Conservation (phyloP, 2,797 vertebrate genomes). For the Pristis pectinata region DNA sequence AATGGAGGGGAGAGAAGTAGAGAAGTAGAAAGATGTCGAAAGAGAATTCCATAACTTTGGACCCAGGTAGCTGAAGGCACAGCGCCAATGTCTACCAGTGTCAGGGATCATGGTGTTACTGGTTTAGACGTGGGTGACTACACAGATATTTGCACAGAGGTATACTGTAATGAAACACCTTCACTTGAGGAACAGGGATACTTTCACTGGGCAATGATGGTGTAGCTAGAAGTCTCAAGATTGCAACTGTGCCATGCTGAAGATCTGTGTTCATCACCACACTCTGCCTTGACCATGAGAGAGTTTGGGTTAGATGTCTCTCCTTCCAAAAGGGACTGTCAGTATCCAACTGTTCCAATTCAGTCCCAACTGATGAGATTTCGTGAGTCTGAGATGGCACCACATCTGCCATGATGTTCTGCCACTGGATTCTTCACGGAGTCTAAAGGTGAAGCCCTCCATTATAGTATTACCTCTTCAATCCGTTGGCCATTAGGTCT, state of each 20-base stretch:
- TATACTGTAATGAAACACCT: neutral
- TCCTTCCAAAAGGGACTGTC: no score
- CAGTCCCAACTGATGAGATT: no score
- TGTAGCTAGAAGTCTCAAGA: neutral
- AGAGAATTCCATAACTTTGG: neutral
- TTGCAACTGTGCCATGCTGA: no score
- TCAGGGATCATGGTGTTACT: neutral
- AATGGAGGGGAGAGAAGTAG: neutral
- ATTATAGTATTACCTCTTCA: no score
- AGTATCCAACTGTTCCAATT: no score
- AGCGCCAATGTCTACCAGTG: neutral
- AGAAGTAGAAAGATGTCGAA: neutral
- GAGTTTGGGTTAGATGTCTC: no score
- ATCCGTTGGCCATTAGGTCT: no score
- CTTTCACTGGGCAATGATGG: neutral
- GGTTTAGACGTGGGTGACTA: neutral
- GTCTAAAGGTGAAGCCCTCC: no score
- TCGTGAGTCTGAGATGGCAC: no score
- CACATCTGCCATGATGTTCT: no score
- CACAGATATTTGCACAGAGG: neutral
- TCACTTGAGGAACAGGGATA: neutral
- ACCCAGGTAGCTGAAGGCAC: neutral
- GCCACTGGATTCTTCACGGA: no score
- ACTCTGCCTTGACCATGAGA: no score
- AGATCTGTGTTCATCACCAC: neutral